A percentile compares a stretch with the other conserved stretches of the same genome.
These are phyloP conservation scores for Virgularia gustaviana DNA, from an alignment of 92 coral and sea anemone genomes.

Conservation along the genomic window DNA sequence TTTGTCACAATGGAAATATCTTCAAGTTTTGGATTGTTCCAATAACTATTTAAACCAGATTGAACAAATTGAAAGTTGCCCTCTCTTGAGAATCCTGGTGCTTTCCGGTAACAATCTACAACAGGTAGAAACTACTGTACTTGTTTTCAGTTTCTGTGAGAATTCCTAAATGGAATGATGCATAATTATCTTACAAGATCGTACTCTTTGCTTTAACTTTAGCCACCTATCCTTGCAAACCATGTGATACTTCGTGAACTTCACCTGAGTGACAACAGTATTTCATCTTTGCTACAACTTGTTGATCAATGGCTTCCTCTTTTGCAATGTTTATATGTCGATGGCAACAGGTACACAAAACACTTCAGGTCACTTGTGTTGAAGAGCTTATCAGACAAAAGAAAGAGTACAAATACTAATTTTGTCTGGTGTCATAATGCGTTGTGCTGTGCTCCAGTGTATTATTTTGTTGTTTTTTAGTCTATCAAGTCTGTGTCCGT, in stretches of 20 bases:
- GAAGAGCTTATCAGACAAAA: neutral
- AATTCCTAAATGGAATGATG: neutral
- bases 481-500: conserved; percentile 61
- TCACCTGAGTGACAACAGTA: conserved; percentile 79
- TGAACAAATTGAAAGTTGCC: conserved; percentile 70
- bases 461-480: conserved; percentile 43
- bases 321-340: conserved; percentile 61
- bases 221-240: conserved; percentile 74
- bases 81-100: conserved; percentile 61
- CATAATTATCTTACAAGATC: no score
- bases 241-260: conserved; percentile 79
- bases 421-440: neutral
- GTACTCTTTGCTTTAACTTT: neutral
- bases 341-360: conserved; percentile 71
- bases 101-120: conserved; percentile 82
- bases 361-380: neutral
- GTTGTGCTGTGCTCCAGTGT: neutral
- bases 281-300: conserved; percentile 68
- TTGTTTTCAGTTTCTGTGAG: neutral
- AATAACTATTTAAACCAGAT: conserved; percentile 73
- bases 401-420: neutral
- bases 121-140: no score
- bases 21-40: conserved; percentile 67
- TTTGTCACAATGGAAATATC: conserved; percentile 51
- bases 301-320: conserved; percentile 78